Evolutionary conservation across 2,797 vertebrate genomes (phyloP).

Genomic region (Cossypha heuglini): DNA sequence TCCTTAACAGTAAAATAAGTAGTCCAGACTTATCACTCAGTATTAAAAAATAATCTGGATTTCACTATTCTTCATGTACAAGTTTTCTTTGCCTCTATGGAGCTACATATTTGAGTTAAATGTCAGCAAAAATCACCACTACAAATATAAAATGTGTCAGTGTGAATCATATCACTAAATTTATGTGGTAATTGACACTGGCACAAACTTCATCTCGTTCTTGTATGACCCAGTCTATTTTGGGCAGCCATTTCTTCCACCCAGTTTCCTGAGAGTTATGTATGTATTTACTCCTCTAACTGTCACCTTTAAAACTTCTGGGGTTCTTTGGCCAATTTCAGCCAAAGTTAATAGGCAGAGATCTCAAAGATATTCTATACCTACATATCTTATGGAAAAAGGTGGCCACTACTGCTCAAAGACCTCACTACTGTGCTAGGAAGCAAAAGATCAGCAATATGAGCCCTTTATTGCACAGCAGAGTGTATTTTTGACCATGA

Average conservation of each 20-base stretch:
- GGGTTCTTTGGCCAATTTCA: neutral
- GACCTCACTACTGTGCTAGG: neutral
- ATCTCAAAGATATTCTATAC: neutral
- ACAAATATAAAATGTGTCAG: conserved; percentile 57
- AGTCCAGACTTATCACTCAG: conserved; percentile 13
- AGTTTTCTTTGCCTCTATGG: neutral
- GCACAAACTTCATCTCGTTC: neutral
- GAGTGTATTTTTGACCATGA: neutral
- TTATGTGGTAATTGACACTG: conserved; percentile 51
- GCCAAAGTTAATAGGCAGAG: neutral
- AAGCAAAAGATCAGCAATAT: neutral
- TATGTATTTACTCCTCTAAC: neutral
- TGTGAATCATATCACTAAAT: conserved; percentile 54
- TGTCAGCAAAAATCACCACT: conserved; percentile 41
- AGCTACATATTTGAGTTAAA: conserved; percentile 37
- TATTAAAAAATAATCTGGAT: conserved; percentile 61
- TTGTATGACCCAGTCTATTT: conserved; percentile 33
- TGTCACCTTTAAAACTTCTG: neutral
- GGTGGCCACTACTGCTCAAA: neutral
- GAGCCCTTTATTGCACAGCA: neutral
- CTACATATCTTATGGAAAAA: neutral
- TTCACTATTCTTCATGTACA: conserved; percentile 1
- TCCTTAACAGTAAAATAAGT: conserved; percentile 42
- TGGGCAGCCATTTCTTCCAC: neutral
- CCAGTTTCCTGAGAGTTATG: neutral